phyloP scores from a whole-genome alignment of 2,113 vertebrate species.

The Noturus placidus region DNA sequence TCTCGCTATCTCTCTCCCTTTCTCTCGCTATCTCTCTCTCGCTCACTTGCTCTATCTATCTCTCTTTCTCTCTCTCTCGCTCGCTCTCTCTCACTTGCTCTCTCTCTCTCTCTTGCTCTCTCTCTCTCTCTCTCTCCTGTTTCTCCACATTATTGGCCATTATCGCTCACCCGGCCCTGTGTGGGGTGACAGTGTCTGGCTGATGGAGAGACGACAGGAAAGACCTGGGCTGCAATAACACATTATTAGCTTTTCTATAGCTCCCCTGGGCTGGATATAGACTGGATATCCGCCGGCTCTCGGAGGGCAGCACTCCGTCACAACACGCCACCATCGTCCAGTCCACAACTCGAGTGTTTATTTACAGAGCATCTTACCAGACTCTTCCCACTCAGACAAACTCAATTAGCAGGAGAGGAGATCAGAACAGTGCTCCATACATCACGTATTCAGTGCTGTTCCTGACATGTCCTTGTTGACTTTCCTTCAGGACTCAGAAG shows the following conservation, averaged over 20 bases:
- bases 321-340: conserved; percentile 36
- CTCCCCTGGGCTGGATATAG: conserved; percentile 76
- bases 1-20: conserved; percentile 64
- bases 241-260: conserved; percentile 79
- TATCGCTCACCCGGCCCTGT: conserved; percentile 71
- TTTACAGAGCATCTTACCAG: conserved; percentile 27
- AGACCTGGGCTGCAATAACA: conserved; percentile 76
- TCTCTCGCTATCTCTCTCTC: conserved; percentile 47
- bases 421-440: too few relatives aligned
- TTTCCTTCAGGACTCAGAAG: neutral
- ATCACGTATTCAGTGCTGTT: neutral
- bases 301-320: conserved; percentile 70
- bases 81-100: conserved; percentile 54
- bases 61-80: conserved; percentile 67
- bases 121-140: conserved; percentile 64
- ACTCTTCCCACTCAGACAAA: conserved; percentile 3
- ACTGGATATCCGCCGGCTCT: conserved; percentile 77
- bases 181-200: conserved; percentile 72
- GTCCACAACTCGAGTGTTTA: conserved; percentile 21
- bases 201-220: conserved; percentile 73
- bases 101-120: conserved; percentile 68
- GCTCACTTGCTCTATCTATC: conserved; percentile 63
- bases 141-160: conserved; percentile 76
- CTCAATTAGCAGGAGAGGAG: conserved; percentile 1
- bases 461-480: neutral